Evolutionary conservation across 2,113 vertebrate species (phyloP), one percentile per base, ranked within the genome.

Genomic region (Malaclemys terrapin): DNA sequence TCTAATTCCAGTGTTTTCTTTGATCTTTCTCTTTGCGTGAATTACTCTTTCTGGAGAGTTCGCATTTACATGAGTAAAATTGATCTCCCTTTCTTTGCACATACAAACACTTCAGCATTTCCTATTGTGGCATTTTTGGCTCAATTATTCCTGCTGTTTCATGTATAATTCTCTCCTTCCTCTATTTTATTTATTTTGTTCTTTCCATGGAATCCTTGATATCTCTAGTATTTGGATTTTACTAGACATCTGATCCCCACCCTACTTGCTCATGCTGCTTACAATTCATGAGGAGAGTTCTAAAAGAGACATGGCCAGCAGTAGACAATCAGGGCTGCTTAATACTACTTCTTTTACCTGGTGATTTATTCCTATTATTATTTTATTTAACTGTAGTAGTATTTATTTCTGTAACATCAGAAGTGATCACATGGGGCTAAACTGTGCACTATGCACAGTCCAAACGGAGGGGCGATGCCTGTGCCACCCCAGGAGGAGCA

Each of bases 1-100:
- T 96, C 89, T 96, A 91, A 96, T 96, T 95, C 96, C 80, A 83
- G 78, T 94, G 42, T 65, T 91, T 96, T 90, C 94, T 97, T 97
- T 97, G 93, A 95, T 97, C 94, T 96, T 92, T 93, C 93, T 89
- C 88, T 84, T 85, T 95, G 6, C 52, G 5, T 92, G 87, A 97
- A 84, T 91, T 94, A 82, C n/a, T 92, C 4, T 82, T 92, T 81
- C 87, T 94, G 91, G 93, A 97, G 75, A 93, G n/a, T 82, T 91
- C 22, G 0, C 16, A 84, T 97, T 89, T 94, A 86, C 62, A 79
- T 89, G 47, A 92, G 42, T 50, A 94, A 89, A 95, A 95, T 82
- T 89, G 53, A 49, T 90, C 83, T 94, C 87, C 42, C 38, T 89
- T 95, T 89, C 86, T 88, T 84, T 97, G 59, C 81, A 85, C 45